These are phyloP conservation scores for Calliphora vomitoria DNA, from an alignment of 2,888 invertebrate species.

Conservation along the genomic window DNA sequence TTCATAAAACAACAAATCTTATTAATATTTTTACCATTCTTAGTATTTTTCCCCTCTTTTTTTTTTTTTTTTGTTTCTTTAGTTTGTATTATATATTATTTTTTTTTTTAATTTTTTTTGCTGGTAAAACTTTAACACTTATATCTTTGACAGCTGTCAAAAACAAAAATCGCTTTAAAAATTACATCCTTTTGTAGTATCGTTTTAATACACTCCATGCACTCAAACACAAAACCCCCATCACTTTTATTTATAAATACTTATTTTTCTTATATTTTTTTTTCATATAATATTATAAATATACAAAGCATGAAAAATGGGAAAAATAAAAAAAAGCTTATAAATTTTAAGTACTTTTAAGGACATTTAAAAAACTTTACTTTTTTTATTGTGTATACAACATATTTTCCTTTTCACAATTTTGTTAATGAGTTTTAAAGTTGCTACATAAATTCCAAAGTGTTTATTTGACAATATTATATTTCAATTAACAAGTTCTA, in stretches of 20 bases:
- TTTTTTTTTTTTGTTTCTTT: neutral
- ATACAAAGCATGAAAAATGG: constrained; percentile 36
- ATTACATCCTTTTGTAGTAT: constrained; percentile 40
- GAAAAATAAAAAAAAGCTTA: constrained; percentile 17
- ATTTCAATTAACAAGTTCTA: constrained; percentile 1
- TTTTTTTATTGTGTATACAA: neutral
- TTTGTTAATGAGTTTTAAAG: constrained; percentile 11
- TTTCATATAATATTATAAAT: constrained; percentile 1
- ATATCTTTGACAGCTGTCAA: constrained; percentile 67
- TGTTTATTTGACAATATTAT: constrained; percentile 10
- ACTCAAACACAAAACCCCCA: constrained; percentile 1
- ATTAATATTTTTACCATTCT: neutral
- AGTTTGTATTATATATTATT: neutral
- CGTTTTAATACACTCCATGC: constrained; percentile 48
- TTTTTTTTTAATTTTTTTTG: neutral
- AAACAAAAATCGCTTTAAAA: constrained; percentile 55
- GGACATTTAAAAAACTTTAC: constrained; percentile 24
- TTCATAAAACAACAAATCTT: neutral
- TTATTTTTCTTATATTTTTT: constrained; percentile 2
- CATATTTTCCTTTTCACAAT: neutral
- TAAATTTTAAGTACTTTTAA: constrained; percentile 41
- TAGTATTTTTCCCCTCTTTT: neutral
- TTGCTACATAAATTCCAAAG: neutral
- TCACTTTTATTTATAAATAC: neutral
- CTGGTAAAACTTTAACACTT: constrained; percentile 58